These are phyloP conservation scores for Entomobrya proxima DNA, from an alignment of 2,888 invertebrate species.

Conservation along the genomic window DNA sequence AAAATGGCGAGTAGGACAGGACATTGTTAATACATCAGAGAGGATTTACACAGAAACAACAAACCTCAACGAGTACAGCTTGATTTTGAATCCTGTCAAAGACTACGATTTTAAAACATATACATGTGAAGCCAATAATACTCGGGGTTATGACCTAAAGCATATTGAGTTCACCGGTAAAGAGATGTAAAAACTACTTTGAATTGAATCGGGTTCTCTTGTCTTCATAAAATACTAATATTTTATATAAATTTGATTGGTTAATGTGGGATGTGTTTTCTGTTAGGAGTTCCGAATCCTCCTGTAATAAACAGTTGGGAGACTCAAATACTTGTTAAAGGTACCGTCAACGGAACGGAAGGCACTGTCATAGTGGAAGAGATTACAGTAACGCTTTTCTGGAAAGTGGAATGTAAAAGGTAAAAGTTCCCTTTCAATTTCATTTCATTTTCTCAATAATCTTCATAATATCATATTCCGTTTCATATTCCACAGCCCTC, in stretches of 20 bases:
- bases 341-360: conserved; percentile 32
- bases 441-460: no score
- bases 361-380: conserved; percentile 52
- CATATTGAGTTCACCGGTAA: conserved; percentile 85
- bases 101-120: conserved; percentile 86
- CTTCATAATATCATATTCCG: no score
- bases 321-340: conserved; percentile 62
- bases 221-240: no score
- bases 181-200: background rate
- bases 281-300: conserved; percentile 83
- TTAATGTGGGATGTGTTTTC: no score
- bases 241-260: no score
- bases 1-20: conserved; percentile 69
- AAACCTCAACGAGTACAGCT: conserved; percentile 81
- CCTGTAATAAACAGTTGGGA: conserved; percentile 81
- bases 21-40: conserved; percentile 68
- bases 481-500: no score
- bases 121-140: conserved; percentile 87
- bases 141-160: conserved; percentile 84
- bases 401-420: conserved; percentile 91
- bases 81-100: conserved; percentile 84
- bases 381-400: conserved; percentile 83
- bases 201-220: background rate
- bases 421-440: no score
- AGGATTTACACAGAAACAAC: conserved; percentile 80